Percentiles rank a stretch among this genome's conserved stretches.
Evolutionary conservation across 2,113 vertebrate genomes (phyloP).

Genomic region (Erythrocebus patas): DNA sequence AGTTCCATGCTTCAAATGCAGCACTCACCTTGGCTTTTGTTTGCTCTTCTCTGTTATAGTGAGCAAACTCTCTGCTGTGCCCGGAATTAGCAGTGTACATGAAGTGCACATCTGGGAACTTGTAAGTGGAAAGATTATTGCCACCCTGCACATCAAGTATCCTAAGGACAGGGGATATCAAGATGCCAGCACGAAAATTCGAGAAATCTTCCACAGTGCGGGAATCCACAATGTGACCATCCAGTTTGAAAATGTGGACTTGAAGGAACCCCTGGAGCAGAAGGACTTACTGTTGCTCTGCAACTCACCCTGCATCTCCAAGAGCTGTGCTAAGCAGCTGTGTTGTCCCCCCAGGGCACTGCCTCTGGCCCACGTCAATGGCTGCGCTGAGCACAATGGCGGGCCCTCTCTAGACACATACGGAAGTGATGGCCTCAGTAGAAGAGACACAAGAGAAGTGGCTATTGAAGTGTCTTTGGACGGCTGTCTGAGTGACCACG

Average conservation of each 20-base stretch:
- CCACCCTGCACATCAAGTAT: conserved; percentile 87
- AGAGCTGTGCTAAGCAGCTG: conserved; percentile 79
- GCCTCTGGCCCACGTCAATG: conserved; percentile 65
- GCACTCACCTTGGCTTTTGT: not conserved
- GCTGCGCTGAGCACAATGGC: conserved; percentile 72
- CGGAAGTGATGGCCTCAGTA: conserved; percentile 45
- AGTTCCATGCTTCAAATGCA: accelerated
- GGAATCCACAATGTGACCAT: conserved; percentile 89
- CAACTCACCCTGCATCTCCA: conserved; percentile 83
- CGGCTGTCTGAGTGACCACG: not conserved
- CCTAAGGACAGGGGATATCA: conserved; percentile 70
- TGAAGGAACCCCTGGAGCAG: conserved; percentile 38
- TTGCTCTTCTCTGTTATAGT: conserved; percentile 79
- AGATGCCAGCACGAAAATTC: conserved; percentile 77
- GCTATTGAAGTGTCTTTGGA: conserved; percentile 23
- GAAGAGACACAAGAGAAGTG: conserved; percentile 58
- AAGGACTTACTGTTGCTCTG: conserved; percentile 72
- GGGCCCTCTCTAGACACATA: not conserved
- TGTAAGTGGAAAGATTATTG: conserved; percentile 85
- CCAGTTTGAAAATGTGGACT: conserved; percentile 83
- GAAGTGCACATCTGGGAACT: conserved; percentile 90
- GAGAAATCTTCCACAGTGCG: conserved; percentile 84
- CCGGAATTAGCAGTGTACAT: conserved; percentile 84
- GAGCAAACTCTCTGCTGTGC: conserved; percentile 78
- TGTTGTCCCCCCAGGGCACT: conserved; percentile 83